Conservation (phyloP, 1,140 invertebrate species). For the Aphidius ervi region DNA sequence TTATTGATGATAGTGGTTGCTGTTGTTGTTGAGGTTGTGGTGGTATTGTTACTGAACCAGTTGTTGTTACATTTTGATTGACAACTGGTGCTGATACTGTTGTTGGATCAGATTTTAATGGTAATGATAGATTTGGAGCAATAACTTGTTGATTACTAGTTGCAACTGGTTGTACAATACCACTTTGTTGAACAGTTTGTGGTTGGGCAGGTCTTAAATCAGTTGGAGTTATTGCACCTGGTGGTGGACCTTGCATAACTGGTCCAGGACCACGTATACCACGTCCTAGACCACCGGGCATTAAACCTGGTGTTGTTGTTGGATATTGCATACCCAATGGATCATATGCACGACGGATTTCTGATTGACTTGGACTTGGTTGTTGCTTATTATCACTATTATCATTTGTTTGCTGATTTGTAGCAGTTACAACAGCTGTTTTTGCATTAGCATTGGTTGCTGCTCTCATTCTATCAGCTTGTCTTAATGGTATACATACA, state of each 20-base stretch:
- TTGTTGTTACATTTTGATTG: conserved; percentile 37
- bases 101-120: conserved; percentile 56
- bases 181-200: conserved; percentile 44
- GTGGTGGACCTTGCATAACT: conserved; percentile 50
- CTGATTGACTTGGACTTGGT: conserved; percentile 59
- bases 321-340: conserved; percentile 74
- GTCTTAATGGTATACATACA: conserved; percentile 94
- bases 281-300: conserved; percentile 45
- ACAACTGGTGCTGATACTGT: conserved; percentile 38
- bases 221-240: conserved; percentile 40
- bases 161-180: conserved; percentile 42
- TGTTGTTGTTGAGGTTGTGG: no score
- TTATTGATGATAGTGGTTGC: conserved; percentile 39
- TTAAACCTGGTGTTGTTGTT: conserved; percentile 52
- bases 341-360: conserved; percentile 79
- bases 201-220: conserved; percentile 50
- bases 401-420: conserved; percentile 38
- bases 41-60: conserved; percentile 3
- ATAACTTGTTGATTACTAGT: conserved; percentile 45
- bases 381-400: conserved; percentile 27
- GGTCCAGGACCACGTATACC: conserved; percentile 46
- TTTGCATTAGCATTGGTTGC: conserved; percentile 49
- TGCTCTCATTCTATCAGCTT: conserved; percentile 78
- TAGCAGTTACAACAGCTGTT: conserved; percentile 25
- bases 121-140: conserved; percentile 60